These are phyloP conservation scores for Lucifuga dentata DNA, from an alignment of 2,113 vertebrate species.

Conservation along the genomic window DNA sequence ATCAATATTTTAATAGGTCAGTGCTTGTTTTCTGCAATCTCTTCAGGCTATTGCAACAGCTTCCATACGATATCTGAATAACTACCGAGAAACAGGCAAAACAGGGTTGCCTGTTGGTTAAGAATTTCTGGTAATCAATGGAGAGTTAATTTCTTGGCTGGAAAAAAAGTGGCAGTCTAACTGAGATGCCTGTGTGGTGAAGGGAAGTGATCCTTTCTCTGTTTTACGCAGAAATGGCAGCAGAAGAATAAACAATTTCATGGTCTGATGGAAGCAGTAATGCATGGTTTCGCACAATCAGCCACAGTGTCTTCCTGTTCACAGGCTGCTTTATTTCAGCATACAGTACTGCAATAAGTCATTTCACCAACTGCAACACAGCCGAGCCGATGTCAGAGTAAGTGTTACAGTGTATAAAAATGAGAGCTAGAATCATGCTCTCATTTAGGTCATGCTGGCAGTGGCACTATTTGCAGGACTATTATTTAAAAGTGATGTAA, in stretches of 20 bases:
- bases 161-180: constrained; percentile 46
- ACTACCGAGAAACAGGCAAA: constrained; percentile 39
- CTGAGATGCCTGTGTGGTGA: constrained; percentile 23
- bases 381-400: constrained; percentile 1
- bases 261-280: constrained; percentile 59
- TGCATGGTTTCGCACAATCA: constrained; percentile 47
- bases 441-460: neutral
- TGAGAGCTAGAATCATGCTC: neutral
- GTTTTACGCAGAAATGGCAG: constrained; percentile 62
- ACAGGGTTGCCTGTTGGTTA: constrained; percentile 45
- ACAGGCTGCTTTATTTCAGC: constrained; percentile 35
- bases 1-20: constrained; percentile 34
- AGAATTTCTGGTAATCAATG: constrained; percentile 60
- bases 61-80: constrained; percentile 31
- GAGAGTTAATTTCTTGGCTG: constrained; percentile 59
- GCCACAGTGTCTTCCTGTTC: constrained; percentile 40
- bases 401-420: neutral
- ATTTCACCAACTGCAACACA: constrained; percentile 28
- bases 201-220: constrained; percentile 49
- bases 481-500: constrained; percentile 20
- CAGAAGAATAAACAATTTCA: constrained; percentile 81
- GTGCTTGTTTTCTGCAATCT: constrained; percentile 5
- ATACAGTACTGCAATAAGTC: constrained; percentile 32
- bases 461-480: neutral
- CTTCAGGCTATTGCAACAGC: constrained; percentile 15